Conservation (phyloP, 1,140 invertebrate genomes). For the Panagrolaimus sp. region DNA sequence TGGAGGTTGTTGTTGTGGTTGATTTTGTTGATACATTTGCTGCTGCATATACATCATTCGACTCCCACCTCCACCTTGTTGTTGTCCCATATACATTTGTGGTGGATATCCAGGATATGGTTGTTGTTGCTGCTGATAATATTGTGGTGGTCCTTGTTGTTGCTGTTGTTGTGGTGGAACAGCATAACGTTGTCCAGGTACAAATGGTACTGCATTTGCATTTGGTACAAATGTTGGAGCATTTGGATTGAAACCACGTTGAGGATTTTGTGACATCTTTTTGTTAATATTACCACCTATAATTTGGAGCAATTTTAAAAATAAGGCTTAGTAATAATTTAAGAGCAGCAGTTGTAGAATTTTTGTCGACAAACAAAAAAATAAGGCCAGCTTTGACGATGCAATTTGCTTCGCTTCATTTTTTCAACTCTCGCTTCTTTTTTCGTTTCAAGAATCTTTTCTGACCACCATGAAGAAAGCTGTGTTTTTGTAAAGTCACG, state of each 20-base stretch:
- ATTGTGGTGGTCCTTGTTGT: background rate
- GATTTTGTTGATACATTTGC: conserved; percentile 1
- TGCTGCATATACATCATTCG: conserved; percentile 2
- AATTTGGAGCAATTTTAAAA: too few relatives aligned
- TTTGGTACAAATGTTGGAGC: conserved; percentile 44
- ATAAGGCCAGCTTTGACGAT: too few relatives aligned
- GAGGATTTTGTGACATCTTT: background rate
- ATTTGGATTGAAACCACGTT: conserved; percentile 40
- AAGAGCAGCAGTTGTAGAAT: too few relatives aligned
- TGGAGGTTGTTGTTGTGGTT: conserved; percentile 12
- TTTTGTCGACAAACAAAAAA: too few relatives aligned
- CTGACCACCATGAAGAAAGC: too few relatives aligned
- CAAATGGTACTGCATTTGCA: conserved; percentile 41
- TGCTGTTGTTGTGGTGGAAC: background rate
- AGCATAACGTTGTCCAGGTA: conserved; percentile 32
- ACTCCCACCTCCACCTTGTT: background rate
- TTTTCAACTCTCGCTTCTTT: too few relatives aligned
- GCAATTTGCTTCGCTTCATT: too few relatives aligned
- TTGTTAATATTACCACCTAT: too few relatives aligned
- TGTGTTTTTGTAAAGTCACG: too few relatives aligned
- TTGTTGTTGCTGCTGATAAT: conserved; percentile 3
- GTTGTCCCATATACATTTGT: conserved; percentile 13
- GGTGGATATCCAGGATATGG: conserved; percentile 6
- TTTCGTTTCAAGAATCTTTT: too few relatives aligned
- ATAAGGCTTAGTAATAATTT: too few relatives aligned